These are phyloP conservation scores for Xyrauchen texanus DNA, from an alignment of 2,113 vertebrate species.

Conservation along the genomic window DNA sequence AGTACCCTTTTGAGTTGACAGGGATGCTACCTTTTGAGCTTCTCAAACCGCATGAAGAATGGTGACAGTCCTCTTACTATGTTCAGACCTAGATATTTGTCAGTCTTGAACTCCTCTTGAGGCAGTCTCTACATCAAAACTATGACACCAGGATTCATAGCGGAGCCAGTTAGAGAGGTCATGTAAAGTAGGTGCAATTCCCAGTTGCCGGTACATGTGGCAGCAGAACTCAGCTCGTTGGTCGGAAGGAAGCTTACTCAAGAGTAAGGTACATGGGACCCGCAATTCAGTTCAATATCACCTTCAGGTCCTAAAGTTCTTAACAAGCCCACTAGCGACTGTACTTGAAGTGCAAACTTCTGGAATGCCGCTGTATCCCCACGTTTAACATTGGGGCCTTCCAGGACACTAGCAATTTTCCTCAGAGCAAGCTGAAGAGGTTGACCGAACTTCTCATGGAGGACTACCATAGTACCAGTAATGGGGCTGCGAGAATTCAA, in stretches of 20 bases:
- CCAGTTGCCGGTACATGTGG: not conserved
- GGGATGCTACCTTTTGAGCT: not conserved
- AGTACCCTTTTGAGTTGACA: not conserved
- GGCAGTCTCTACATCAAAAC: too few species aligned
- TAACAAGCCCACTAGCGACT: not conserved
- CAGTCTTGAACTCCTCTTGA: too few species aligned
- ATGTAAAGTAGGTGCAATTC: not conserved
- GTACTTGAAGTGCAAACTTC: not conserved
- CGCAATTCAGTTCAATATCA: not conserved
- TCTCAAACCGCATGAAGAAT: not conserved
- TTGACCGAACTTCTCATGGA: not conserved
- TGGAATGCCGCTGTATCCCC: not conserved
- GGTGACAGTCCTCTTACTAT: too few species aligned
- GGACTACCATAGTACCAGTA: not conserved
- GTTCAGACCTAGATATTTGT: too few species aligned
- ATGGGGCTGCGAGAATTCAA: not conserved
- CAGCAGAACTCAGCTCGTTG: not conserved
- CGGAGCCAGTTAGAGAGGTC: not conserved
- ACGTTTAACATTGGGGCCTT: not conserved
- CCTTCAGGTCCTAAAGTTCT: not conserved
- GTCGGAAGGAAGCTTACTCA: not conserved
- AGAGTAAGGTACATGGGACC: not conserved
- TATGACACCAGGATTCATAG: too few species aligned
- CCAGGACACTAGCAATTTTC: not conserved
- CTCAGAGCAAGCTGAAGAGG: not conserved